These are phyloP conservation scores for Halcyon leucocephala DNA, from an alignment of 2,797 vertebrate genomes.

Conservation along the genomic window DNA sequence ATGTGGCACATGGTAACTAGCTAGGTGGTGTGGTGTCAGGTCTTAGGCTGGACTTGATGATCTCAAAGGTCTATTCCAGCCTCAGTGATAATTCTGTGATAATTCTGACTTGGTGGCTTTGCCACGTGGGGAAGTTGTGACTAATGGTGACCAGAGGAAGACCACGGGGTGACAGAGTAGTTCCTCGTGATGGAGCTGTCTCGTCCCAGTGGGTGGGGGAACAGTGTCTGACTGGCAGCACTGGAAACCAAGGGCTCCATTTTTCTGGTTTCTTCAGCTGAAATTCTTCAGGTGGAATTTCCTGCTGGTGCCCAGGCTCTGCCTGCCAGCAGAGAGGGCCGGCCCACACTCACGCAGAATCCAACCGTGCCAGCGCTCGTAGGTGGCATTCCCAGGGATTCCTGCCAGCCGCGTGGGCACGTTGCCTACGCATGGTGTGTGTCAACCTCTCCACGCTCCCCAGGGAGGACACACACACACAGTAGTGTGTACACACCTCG, in stretches of 20 bases:
- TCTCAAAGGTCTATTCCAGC: too few species aligned
- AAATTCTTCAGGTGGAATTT: background rate
- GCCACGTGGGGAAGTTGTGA: background rate
- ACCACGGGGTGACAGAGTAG: background rate
- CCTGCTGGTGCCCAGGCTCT: background rate
- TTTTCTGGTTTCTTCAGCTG: background rate
- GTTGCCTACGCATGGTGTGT: accelerated
- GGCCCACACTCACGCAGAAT: accelerated
- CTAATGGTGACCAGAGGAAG: background rate
- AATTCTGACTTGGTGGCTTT: background rate
- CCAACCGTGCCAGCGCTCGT: background rate
- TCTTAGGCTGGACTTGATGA: too few species aligned
- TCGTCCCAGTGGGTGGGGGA: background rate
- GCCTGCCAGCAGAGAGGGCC: background rate
- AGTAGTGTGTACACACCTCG: accelerated
- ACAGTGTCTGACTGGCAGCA: accelerated
- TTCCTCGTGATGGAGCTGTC: background rate
- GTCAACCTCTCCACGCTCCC: background rate
- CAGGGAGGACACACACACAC: accelerated
- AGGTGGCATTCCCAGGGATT: background rate
- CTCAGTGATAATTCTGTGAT: too few species aligned
- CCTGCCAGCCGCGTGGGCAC: accelerated
- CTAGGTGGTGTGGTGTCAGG: too few species aligned
- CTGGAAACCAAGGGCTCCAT: background rate
- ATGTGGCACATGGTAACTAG: too few species aligned